Conservation (phyloP, 1,140 invertebrate species). For the Heterodera schachtii region DNA sequence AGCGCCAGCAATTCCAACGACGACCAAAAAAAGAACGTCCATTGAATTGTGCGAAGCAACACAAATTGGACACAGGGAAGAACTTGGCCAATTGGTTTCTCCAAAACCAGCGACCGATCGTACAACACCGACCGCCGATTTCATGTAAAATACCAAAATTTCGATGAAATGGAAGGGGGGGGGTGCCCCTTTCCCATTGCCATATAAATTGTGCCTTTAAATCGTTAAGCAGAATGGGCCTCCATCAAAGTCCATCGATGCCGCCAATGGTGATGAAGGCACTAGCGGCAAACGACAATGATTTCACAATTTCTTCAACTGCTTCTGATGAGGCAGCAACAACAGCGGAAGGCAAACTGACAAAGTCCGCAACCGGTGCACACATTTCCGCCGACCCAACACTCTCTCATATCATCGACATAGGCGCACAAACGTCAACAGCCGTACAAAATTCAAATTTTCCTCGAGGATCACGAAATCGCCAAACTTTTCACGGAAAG, state of each 20-base stretch:
- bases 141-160: slow-evolving; percentile 14
- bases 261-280: slow-evolving; percentile 59
- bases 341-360: slow-evolving; percentile 51
- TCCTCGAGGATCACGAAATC: slow-evolving; percentile 60
- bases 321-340: background rate
- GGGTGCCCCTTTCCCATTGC: too few relatives aligned
- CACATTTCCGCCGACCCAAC: slow-evolving; percentile 35
- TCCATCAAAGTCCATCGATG: slow-evolving; percentile 63
- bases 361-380: slow-evolving; percentile 57
- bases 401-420: slow-evolving; percentile 5
- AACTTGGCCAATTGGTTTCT: slow-evolving; percentile 5
- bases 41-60: slow-evolving; percentile 15
- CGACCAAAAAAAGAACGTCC: slow-evolving; percentile 16
- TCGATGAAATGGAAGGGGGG: too few relatives aligned
- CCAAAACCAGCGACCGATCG: slow-evolving; percentile 19
- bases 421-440: slow-evolving; percentile 6
- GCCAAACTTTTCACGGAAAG: slow-evolving; percentile 65
- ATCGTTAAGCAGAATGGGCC: slow-evolving; percentile 31
- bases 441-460: slow-evolving; percentile 43
- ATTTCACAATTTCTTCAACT: background rate
- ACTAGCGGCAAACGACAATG: slow-evolving; percentile 15
- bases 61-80: slow-evolving; percentile 12
- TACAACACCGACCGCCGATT: slow-evolving; percentile 28
- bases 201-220: background rate
- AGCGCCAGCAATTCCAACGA: slow-evolving; percentile 6